These are phyloP conservation scores for Hucho hucho DNA, from an alignment of 2,113 vertebrate genomes.

Conservation along the genomic window DNA sequence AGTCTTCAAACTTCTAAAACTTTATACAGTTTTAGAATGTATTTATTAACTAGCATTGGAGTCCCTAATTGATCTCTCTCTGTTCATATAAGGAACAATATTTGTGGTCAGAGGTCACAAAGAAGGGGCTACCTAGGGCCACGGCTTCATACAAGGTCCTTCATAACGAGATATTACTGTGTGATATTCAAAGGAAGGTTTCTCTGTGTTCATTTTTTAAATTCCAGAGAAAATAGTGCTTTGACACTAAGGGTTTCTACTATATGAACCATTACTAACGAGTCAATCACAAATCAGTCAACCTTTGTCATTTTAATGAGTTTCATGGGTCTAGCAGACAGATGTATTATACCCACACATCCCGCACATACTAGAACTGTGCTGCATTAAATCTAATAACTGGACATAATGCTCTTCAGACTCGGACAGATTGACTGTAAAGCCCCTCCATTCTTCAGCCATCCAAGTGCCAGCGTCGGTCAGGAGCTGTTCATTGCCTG, in stretches of 20 bases:
- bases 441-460: slow-evolving; percentile 21
- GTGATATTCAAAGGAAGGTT: not conserved
- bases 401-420: slow-evolving; percentile 37
- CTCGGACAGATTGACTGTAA: slow-evolving; percentile 44
- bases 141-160: not conserved
- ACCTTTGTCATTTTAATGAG: not conserved
- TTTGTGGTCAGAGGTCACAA: not conserved
- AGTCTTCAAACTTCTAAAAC: not conserved
- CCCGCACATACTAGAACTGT: not conserved
- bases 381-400: slow-evolving; percentile 55
- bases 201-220: not conserved
- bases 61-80: not conserved
- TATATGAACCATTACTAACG: not conserved
- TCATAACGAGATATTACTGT: not conserved
- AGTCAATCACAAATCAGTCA: not conserved
- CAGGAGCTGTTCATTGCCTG: slow-evolving; percentile 54
- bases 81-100: not conserved
- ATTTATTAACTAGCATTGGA: not conserved
- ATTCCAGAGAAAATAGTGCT: not conserved
- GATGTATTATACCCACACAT: not conserved
- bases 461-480: slow-evolving; percentile 28
- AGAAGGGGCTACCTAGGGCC: not conserved
- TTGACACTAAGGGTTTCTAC: slow-evolving; percentile 17
- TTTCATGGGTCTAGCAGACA: not conserved
- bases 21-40: not conserved